A percentile compares a stretch with the other conserved stretches of the same genome.
Evolutionary conservation across 2,888 invertebrate species (phyloP).

Genomic region (Orthonychiurus folsomi): DNA sequence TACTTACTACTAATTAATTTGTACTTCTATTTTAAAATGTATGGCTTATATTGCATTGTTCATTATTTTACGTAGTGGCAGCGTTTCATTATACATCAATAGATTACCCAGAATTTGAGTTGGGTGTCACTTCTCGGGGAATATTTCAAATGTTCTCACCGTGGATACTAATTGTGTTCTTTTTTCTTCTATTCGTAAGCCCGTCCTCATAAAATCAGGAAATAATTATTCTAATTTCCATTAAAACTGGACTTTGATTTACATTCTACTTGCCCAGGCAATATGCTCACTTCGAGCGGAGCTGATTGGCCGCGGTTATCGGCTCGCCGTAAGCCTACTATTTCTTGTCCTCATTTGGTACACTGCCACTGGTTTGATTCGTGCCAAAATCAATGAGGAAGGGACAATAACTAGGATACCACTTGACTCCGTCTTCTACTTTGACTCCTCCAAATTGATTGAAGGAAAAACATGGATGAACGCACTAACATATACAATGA

Average conservation of each 20-base stretch:
- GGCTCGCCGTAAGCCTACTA: not conserved
- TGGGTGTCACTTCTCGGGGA: not conserved
- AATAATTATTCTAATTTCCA: not conserved
- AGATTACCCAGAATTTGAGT: not conserved
- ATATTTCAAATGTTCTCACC: not conserved
- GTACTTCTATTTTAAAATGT: no score
- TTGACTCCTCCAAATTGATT: conserved; percentile 20
- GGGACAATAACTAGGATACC: not conserved
- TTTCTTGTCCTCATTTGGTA: not conserved
- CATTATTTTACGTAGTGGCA: not conserved
- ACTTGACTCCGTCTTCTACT: conserved; percentile 7
- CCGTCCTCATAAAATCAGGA: no score
- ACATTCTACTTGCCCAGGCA: no score
- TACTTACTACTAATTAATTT: no score
- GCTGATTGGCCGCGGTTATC: not conserved
- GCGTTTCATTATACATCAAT: not conserved
- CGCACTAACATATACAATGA: conserved; percentile 22
- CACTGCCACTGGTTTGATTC: not conserved
- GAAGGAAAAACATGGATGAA: conserved; percentile 27
- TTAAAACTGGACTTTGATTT: no score
- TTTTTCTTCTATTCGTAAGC: not conserved
- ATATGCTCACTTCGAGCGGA: not conserved
- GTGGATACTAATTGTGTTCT: not conserved
- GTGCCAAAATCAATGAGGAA: not conserved
- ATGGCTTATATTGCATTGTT: no score